Evolutionary conservation across 92 coral and sea anemone species (phyloP).

Genomic region (Scolanthus callimorphus): DNA sequence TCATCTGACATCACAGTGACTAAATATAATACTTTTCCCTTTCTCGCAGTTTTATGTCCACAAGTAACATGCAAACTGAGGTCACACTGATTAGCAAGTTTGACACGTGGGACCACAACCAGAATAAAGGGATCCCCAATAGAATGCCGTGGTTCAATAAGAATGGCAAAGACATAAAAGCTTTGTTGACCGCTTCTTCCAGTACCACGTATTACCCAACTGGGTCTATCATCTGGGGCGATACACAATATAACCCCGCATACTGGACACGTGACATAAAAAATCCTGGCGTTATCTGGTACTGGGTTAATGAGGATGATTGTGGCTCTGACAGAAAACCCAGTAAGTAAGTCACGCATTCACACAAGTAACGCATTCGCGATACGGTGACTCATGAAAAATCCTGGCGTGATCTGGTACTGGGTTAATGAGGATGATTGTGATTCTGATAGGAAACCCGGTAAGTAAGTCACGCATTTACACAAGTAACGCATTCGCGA

Average conservation of each 20-base stretch:
- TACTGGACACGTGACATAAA: conserved; percentile 43
- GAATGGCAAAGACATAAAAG: conserved; percentile 18
- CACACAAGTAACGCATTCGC: too few relatives aligned
- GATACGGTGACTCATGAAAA: too few relatives aligned
- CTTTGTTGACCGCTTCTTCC: conserved; percentile 29
- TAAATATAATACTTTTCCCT: not conserved
- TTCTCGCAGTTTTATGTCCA: conserved; percentile 34
- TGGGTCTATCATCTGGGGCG: conserved; percentile 50
- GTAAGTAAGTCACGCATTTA: too few relatives aligned
- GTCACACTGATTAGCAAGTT: conserved; percentile 38
- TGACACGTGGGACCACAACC: conserved; percentile 26
- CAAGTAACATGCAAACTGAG: conserved; percentile 26
- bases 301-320: conserved; percentile 67
- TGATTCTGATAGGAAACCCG: too few relatives aligned
- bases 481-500: not conserved
- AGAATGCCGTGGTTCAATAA: conserved; percentile 65
- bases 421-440: too few relatives aligned
- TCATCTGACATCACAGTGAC: too few relatives aligned
- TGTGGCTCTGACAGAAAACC: conserved; percentile 48
- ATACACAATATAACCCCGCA: conserved; percentile 26
- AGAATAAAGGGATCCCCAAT: conserved; percentile 16
- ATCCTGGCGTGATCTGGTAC: too few relatives aligned
- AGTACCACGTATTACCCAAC: conserved; percentile 20
- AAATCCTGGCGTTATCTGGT: conserved; percentile 59
- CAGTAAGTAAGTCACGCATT: too few relatives aligned